A percentile compares a stretch with the other conserved stretches of the same genome.
Conservation (phyloP, 2,797 vertebrate genomes). For the Anguilla megastoma region DNA sequence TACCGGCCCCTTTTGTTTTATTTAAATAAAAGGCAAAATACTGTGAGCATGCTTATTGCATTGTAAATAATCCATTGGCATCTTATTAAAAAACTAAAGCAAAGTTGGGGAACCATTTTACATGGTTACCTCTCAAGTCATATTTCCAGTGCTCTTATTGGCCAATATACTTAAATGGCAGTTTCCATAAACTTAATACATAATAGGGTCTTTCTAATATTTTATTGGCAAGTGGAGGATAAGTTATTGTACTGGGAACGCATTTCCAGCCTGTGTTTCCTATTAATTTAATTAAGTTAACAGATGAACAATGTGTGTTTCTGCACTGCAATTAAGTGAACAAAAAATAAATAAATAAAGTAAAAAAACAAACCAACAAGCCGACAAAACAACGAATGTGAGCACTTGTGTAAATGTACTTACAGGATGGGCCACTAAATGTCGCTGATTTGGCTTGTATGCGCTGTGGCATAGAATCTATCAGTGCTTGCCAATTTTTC, state of each 20-base stretch:
- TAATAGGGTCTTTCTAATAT: not conserved
- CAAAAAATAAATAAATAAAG: no score
- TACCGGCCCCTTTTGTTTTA: not conserved
- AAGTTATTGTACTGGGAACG: not conserved
- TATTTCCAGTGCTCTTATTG: not conserved
- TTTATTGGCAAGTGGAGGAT: not conserved
- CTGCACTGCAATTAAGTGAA: not conserved
- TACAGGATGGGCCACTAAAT: no score
- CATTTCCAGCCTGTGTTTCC: not conserved
- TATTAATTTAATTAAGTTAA: not conserved
- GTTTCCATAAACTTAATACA: not conserved
- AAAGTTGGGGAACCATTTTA: not conserved
- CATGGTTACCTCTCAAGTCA: not conserved
- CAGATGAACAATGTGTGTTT: not conserved
- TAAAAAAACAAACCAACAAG: no score
- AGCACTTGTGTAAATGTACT: no score
- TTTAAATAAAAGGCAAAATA: not conserved
- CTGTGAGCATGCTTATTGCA: not conserved
- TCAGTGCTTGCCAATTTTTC: no score
- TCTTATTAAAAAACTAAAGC: not conserved
- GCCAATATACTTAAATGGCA: not conserved
- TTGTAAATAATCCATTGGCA: not conserved
- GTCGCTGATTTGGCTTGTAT: no score
- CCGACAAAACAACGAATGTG: no score
- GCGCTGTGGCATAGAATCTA: no score